Conservation (phyloP, 2,113 vertebrate genomes). For the Pseudopodoces humilis region DNA sequence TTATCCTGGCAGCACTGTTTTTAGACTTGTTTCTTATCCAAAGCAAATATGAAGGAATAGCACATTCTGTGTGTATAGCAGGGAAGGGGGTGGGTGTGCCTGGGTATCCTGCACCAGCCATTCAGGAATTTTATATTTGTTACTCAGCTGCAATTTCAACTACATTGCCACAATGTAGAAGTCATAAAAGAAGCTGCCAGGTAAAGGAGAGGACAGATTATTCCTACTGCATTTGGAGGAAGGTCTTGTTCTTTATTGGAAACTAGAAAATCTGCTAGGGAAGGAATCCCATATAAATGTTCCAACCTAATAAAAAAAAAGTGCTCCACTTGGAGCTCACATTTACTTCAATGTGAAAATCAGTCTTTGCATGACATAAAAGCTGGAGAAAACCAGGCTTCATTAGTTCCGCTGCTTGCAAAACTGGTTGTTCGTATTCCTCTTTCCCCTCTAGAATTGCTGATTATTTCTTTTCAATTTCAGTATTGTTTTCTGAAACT, state of each 20-base stretch:
- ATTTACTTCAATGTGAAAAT: slow-evolving; percentile 29
- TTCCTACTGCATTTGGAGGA: neutral
- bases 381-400: slow-evolving; percentile 37
- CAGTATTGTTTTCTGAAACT: neutral
- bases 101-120: neutral
- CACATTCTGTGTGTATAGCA: neutral
- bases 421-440: neutral
- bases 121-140: neutral
- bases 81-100: neutral
- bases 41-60: neutral
- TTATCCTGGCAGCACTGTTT: neutral
- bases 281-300: neutral
- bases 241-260: neutral
- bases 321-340: neutral
- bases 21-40: neutral
- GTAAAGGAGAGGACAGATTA: neutral
- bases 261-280: neutral
- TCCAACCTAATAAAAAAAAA: neutral
- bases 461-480: slow-evolving; percentile 3
- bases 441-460: slow-evolving; percentile 5
- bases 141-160: neutral
- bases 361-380: slow-evolving; percentile 21
- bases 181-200: neutral
- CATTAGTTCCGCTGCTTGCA: neutral
- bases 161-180: neutral